Evolutionary conservation across 2,888 invertebrate genomes (phyloP), one percentile per base, ranked within the genome.

Genomic region (Tetragonisca angustula): DNA sequence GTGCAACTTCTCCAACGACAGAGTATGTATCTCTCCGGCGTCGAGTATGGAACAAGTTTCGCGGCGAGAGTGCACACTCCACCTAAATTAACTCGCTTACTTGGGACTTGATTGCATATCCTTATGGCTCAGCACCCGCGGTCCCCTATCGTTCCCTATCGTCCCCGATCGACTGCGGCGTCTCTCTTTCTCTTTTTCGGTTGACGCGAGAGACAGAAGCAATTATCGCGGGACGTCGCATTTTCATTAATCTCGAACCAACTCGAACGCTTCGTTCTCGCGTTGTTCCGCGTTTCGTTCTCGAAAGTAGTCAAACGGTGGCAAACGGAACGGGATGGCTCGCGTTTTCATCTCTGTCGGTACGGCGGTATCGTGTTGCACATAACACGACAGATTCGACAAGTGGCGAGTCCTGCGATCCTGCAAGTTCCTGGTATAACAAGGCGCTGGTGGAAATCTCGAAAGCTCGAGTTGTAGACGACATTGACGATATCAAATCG

Each of bases 41-140:
- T 87, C 81, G 87, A 85, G 87, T 80, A 82, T 87, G 87, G 87
- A 90, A 87, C 89, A 91, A 91, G 91, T 92, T 92, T 91, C 90
- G 89, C 90, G 91, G 91, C 90, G 88, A 90, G 90, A 90, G 89
- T 91, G 91, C 91, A 91, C 91, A 91, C 91, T 92, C 88, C 90
- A 90, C 87, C 89, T 91, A 91, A 92, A 91, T 92, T 92, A 92
- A 91, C 91, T 91, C 90, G 89, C 91, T 91, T 91, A 90, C 91
- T 91, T 89, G 88, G 86, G 89, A 88, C 90, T 91, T 92, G 90
- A 92, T 92, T 92, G 91, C 91, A 90, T 90, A 91, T 90, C 90
- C 89, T 89, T 87, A 86, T 87, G 86, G 85, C 90, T 89, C 88
- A 79, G 85, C 86, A 73, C 87, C 84, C 80, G 65, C 85, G 43